These are phyloP conservation scores for Mionectes olivaceus DNA, from an alignment of 2,797 vertebrate genomes.

Conservation along the genomic window DNA sequence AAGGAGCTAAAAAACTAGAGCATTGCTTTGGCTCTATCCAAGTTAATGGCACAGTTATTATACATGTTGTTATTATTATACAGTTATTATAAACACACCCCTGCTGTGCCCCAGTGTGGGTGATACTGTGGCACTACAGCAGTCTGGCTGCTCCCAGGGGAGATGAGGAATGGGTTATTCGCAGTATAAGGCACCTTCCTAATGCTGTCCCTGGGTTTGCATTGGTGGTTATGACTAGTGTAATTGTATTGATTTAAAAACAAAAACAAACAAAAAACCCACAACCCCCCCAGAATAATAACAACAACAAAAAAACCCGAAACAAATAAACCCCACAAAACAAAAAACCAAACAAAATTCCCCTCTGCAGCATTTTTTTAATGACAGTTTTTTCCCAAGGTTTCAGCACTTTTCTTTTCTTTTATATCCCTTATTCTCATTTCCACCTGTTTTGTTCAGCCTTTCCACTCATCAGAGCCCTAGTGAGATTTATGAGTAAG, in stretches of 20 bases:
- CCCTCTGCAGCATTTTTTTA: neutral
- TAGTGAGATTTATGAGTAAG: slow-evolving; percentile 44
- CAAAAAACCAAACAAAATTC: too few relatives aligned
- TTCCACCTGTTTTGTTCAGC: neutral
- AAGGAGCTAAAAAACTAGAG: neutral
- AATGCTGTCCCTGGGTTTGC: neutral
- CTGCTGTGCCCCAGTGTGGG: neutral
- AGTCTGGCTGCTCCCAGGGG: neutral
- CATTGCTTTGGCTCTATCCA: neutral
- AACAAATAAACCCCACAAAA: too few relatives aligned
- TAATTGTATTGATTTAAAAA: neutral
- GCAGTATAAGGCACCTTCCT: neutral
- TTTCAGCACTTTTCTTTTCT: neutral
- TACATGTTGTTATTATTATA: neutral
- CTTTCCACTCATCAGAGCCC: neutral
- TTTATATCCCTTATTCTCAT: slow-evolving; percentile 3
- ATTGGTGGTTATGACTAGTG: neutral
- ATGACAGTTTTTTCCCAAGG: neutral
- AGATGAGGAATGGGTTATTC: neutral
- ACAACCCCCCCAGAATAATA: too few relatives aligned
- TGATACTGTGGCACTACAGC: rapidly evolving
- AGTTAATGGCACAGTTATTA: neutral
- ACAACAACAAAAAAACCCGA: too few relatives aligned
- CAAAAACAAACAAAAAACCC: too few relatives aligned
- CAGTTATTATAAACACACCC: neutral